Base-by-base conservation (phyloP, 2,113 vertebrate genomes). In the Anarhynchus alexandrinus region DNA sequence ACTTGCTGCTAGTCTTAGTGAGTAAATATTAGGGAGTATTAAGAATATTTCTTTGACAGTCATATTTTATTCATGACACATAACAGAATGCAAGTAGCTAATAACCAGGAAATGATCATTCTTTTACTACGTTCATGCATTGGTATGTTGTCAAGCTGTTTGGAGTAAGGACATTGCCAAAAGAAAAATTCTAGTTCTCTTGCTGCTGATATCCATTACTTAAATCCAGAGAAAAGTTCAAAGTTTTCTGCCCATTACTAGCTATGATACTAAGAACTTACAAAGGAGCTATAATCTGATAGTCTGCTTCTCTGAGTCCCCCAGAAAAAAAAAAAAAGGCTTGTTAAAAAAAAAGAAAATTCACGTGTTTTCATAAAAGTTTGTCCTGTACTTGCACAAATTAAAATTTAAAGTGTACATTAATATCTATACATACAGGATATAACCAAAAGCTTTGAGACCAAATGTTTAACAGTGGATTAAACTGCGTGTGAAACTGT, bases 1-100 rank as follows among this genome's bases (percentile, higher is more conserved):
- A 43, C 22, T 90, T 84, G 36, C 45, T 81, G 21, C 21, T 58
- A 29, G 49, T 61, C 30, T 64, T 49, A 83, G 43, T 42, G 52
- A 72, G 9, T 70, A 34, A 88, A 34, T 61, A 34, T 73, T 54
- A 77, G 12, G 36, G 22, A 86, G 2, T 22, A 42, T 58, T 52
- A 92, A 42, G 34, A 70, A 49, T 88, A 58, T 57, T 87, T 92
- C 70, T 78, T 66, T 85, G 36, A 82, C 43, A 87, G 74, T 87
- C 51, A 71, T 90, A 78, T 85, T 82, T 93, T 87, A 93, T 85
- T 92, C 65, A 74, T 92, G 59, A 74, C 40, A 82, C 49, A 14
- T 64, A 72, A 88, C 84, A 92, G 84, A 86, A 76, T 57, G 23
- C 18, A 52, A 59, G 36, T 49, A 18, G 40, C 45, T 90, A 87